phyloP scores from a whole-genome alignment of 2,113 vertebrate species.

The Haemorhous mexicanus region DNA sequence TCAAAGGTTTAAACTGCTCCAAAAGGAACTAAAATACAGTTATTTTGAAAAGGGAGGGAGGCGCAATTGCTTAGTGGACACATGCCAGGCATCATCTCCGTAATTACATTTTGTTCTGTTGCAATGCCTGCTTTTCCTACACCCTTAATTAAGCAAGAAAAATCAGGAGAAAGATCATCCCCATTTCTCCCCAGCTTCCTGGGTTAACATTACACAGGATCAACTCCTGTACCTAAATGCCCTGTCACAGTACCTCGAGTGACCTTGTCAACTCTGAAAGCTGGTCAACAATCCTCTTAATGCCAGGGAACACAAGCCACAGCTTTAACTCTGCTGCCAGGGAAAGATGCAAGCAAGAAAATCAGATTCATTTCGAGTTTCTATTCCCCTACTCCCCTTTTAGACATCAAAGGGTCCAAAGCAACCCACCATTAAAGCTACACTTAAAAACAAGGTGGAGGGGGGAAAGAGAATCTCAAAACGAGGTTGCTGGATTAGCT shows the following conservation, averaged over 20 bases:
- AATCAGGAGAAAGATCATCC: constrained; percentile 45
- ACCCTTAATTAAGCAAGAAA: constrained; percentile 52
- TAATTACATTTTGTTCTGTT: constrained; percentile 56
- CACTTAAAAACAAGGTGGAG: not conserved
- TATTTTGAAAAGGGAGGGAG: not conserved
- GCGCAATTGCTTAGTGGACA: constrained; percentile 29
- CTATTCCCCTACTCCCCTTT: not conserved
- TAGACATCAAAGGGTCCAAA: not conserved
- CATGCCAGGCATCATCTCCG: constrained; percentile 39
- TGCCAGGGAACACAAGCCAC: not conserved
- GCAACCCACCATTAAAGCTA: not conserved
- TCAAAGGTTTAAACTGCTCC: constrained; percentile 4
- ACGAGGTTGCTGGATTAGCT: not conserved
- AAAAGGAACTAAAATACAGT: not conserved
- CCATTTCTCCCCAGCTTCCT: constrained; percentile 2
- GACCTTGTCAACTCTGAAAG: constrained; percentile 68
- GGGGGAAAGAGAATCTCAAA: not conserved
- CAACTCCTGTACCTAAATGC: constrained; percentile 49
- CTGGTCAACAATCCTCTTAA: constrained; percentile 65
- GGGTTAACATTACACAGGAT: constrained; percentile 45
- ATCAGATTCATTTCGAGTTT: not conserved
- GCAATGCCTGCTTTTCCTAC: constrained; percentile 52
- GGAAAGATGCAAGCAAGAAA: constrained; percentile 41
- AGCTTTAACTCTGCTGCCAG: not conserved
- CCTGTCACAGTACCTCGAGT: constrained; percentile 56